Conservation (phyloP, 1,140 invertebrate genomes). For the honey bee (Apis mellifera) region Amel_HAv3.1 CM009941.2:13669501-13670000, state of each 20-base stretch:
- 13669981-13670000: too few relatives aligned
- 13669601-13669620: not conserved
- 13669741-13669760: not conserved
- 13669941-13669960: too few relatives aligned
- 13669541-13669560: not conserved
- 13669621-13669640: constrained; percentile 1
- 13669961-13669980: too few relatives aligned
- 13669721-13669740: not conserved
- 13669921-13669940: too few relatives aligned
- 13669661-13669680: constrained; percentile 17
- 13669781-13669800: not conserved
- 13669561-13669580: not conserved
- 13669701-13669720: constrained; percentile 53
- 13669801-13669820: not conserved
- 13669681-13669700: constrained; percentile 46
- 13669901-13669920: too few relatives aligned
- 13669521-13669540: not conserved
- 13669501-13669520: too few relatives aligned
- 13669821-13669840: too few relatives aligned
- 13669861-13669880: too few relatives aligned
- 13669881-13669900: too few relatives aligned
- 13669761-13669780: not conserved
- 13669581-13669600: not conserved
- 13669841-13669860: too few relatives aligned
- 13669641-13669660: not conserved